These are phyloP conservation scores for Amblyjoppa fuscipennis DNA, from an alignment of 2,888 invertebrate species.

Conservation along the genomic window DNA sequence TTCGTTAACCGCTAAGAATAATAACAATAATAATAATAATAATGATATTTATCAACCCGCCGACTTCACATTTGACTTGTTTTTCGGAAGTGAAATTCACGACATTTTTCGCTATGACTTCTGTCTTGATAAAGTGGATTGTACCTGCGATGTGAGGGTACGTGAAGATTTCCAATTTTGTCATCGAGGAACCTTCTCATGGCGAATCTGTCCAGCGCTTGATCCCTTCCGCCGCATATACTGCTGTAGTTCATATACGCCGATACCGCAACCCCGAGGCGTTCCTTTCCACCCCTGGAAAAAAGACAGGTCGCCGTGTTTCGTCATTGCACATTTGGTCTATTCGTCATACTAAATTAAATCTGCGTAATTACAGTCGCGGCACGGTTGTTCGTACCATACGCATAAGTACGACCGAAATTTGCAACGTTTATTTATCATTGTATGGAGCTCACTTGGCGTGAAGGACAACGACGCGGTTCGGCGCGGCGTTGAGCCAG, in stretches of 20 bases:
- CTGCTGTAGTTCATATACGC: conserved; percentile 98
- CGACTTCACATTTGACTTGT: background rate
- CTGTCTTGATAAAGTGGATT: conserved; percentile 17
- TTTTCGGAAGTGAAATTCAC: too few relatives aligned
- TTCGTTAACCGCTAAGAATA: too few relatives aligned
- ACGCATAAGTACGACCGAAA: conserved; percentile 19
- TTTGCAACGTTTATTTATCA: conserved; percentile 32
- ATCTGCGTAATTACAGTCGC: background rate
- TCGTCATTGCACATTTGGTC: conserved; percentile 35
- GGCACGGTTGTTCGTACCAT: background rate
- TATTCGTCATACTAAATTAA: conserved; percentile 21
- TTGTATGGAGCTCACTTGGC: conserved; percentile 88
- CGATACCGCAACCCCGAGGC: conserved; percentile 94
- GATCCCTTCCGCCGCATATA: conserved; percentile 93
- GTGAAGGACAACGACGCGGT: conserved; percentile 95
- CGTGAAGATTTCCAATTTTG: conserved; percentile 89
- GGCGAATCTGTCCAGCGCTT: conserved; percentile 96
- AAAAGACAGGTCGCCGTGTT: conserved; percentile 14
- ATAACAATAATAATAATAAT: background rate
- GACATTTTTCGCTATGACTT: too few relatives aligned
- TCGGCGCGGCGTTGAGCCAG: conserved; percentile 94
- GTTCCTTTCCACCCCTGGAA: conserved; percentile 92
- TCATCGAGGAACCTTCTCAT: conserved; percentile 96
- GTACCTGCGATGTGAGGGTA: conserved; percentile 92
- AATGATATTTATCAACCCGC: background rate